Base-by-base conservation (phyloP, 2,888 invertebrate species). In the Amphipyra berbera region DNA sequence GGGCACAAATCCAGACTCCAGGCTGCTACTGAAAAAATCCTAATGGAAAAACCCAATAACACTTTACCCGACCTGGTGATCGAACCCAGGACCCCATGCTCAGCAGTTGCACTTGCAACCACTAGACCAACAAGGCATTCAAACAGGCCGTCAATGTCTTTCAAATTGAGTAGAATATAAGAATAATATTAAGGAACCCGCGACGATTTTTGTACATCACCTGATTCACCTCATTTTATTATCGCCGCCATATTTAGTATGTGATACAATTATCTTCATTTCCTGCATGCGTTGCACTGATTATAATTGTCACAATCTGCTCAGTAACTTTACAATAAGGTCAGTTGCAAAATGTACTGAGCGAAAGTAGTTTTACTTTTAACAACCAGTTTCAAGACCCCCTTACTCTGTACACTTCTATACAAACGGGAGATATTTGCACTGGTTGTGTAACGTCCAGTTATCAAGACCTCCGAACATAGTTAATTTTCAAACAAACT, bases 361-460 rank as follows among this genome's bases (percentile, higher is more conserved):
- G 90, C 89, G 90, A 90, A 90, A 90, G 90, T 90, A 88, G 88
- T 86, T 84, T 78, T 77, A n/a, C n/a, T n/a, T n/a, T n/a, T 68
- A 14, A 40, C 33, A 57, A 73, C 88, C 87, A 86, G 67, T 30
- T 15, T n/a, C 4, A 41, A 46, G 61, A 72, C 61, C 21, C 12
- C 15, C 37, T 0, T 0, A n/a, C 4, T 13, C 3, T 5, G 7
- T 0, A 15, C 0, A 37, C 0, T 9, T 44, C 0, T 0, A 0
- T 41, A 6, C 33, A 35, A 30, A 1, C 9, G 6, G 7, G 27
- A 13, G 76, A 13, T 70, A 59, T 60, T 40, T 33, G 12, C 3
- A 27, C 45, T 75, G 76, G 76, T 54, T 35, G 8, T 0, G 7
- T 0, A 8, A 0, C 7, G n/a, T 6, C 73, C 66, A 66, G 15